Percentiles rank a stretch among this genome's conserved stretches.
Evolutionary conservation across 1,140 invertebrate genomes (phyloP).

Genomic region (Homalodisca vitripennis): DNA sequence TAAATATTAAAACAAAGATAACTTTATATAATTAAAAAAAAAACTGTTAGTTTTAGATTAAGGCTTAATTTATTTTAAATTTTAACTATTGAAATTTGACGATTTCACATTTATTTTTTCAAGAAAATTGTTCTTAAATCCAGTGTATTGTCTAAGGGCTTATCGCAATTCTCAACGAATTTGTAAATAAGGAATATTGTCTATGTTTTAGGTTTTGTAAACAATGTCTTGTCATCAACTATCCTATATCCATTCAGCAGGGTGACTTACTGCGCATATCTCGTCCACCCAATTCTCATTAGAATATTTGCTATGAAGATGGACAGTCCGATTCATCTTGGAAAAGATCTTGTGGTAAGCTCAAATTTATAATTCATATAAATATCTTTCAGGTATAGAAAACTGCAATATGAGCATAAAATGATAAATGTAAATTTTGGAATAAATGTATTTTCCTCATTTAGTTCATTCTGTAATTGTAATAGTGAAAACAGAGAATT

Average conservation of each 20-base stretch:
- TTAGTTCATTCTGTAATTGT: not conserved
- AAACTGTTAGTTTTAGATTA: too few species aligned
- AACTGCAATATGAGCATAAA: not conserved
- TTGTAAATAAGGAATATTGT: too few species aligned
- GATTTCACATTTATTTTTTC: not conserved
- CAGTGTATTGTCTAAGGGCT: not conserved
- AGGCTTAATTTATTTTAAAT: too few species aligned
- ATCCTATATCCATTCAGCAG: constrained; percentile 79
- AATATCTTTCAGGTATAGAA: not conserved
- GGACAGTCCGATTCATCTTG: constrained; percentile 75
- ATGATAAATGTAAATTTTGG: not conserved
- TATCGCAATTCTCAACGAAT: too few species aligned
- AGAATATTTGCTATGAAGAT: constrained; percentile 71
- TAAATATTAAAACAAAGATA: too few species aligned
- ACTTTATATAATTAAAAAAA: too few species aligned
- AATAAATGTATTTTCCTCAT: not conserved
- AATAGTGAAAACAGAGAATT: not conserved
- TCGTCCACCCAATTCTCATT: constrained; percentile 78
- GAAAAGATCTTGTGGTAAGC: constrained; percentile 70
- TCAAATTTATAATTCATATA: constrained; percentile 25
- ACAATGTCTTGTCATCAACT: constrained; percentile 64
- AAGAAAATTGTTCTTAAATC: not conserved
- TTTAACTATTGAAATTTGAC: not conserved
- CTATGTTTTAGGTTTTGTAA: constrained; percentile 66
- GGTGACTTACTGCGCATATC: constrained; percentile 80